phyloP scores from a whole-genome alignment of 2,888 invertebrate genomes.

The Luperina nickerlii region DNA sequence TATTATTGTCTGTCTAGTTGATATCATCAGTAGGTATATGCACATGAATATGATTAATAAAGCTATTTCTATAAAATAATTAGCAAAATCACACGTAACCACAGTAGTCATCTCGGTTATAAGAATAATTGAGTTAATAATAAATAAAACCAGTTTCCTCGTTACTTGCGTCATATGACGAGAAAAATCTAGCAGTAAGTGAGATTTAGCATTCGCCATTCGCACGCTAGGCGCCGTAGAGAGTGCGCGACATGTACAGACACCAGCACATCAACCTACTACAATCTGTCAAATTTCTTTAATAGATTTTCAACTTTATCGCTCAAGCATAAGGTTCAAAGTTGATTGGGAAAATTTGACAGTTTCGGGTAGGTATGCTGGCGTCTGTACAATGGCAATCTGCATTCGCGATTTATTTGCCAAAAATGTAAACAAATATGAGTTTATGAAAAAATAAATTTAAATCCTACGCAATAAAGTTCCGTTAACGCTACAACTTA shows the following conservation, averaged over 20 bases:
- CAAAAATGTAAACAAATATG: too few relatives aligned
- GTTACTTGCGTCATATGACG: background rate
- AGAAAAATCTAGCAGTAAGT: background rate
- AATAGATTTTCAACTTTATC: too few relatives aligned
- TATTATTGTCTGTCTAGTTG: background rate
- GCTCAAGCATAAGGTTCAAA: too few relatives aligned
- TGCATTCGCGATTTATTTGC: too few relatives aligned
- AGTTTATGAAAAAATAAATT: too few relatives aligned
- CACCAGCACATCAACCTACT: too few relatives aligned
- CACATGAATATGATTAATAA: background rate
- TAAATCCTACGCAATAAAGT: too few relatives aligned
- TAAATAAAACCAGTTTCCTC: slow-evolving; percentile 19
- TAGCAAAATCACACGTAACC: background rate
- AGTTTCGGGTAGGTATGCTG: too few relatives aligned
- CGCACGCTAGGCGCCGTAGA: background rate
- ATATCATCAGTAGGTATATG: too few relatives aligned
- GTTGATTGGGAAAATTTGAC: too few relatives aligned
- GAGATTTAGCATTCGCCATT: background rate
- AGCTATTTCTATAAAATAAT: background rate
- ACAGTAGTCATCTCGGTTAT: background rate
- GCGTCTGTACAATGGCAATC: background rate
- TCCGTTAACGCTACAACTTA: too few relatives aligned
- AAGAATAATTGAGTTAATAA: background rate
- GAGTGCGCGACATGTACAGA: background rate
- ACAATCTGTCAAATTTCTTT: too few relatives aligned